Conservation (phyloP, 2,888 invertebrate genomes). For the Cryptus armator region DNA sequence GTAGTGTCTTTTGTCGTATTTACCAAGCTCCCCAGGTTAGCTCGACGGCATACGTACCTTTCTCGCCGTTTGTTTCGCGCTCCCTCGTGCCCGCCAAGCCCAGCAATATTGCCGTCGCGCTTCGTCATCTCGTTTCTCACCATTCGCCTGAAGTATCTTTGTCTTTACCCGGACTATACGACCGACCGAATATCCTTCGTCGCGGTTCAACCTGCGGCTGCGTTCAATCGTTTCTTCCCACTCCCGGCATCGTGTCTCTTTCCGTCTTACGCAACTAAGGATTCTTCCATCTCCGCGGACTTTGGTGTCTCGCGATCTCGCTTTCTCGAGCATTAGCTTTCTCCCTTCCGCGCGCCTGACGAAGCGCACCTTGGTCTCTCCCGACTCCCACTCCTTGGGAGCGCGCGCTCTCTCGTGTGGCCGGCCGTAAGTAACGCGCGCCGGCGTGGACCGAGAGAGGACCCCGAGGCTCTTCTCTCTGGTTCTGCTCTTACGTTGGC, state of each 20-base stretch:
- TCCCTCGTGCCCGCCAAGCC: too few relatives aligned
- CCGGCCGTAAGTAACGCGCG: conserved; percentile 43
- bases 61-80: neutral
- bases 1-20: neutral
- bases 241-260: conserved; percentile 9
- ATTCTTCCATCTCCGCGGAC: conserved; percentile 17
- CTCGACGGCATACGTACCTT: neutral
- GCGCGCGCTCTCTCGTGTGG: conserved; percentile 37
- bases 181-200: conserved; percentile 28
- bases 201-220: conserved; percentile 37
- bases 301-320: conserved; percentile 5
- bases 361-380: conserved; percentile 33
- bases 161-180: neutral
- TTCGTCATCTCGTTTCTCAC: neutral
- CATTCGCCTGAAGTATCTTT: neutral
- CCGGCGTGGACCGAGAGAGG: conserved; percentile 29
- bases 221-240: conserved; percentile 30
- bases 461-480: conserved; percentile 38
- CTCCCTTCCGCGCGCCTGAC: conserved; percentile 7
- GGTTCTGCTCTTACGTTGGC: conserved; percentile 40
- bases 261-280: conserved; percentile 26
- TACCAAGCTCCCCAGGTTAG: neutral
- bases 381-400: conserved; percentile 12
- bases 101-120: neutral
- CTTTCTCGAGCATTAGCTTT: neutral